A percentile compares a stretch with the other conserved stretches of the same genome.
These are phyloP conservation scores for Sebastes fasciatus DNA, from an alignment of 2,113 vertebrate genomes.

Conservation along the genomic window DNA sequence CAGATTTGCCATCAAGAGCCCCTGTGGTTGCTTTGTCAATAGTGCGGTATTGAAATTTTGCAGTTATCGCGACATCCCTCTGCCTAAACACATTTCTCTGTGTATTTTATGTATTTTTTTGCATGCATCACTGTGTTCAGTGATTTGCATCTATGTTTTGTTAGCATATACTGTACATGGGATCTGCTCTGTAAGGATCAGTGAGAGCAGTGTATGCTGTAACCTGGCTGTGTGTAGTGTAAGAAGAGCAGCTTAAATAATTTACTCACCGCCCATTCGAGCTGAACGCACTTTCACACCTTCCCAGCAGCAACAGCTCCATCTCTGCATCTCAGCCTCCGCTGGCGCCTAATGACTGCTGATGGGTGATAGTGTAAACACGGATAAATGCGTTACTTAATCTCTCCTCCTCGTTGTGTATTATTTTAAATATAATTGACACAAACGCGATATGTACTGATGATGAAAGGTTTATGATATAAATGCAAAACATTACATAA, in stretches of 20 bases:
- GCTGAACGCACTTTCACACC: conserved; percentile 67
- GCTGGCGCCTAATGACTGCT: conserved; percentile 3
- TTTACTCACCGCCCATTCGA: conserved; percentile 55
- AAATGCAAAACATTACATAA: conserved; percentile 50
- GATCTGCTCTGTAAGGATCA: conserved; percentile 24
- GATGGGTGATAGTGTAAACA: conserved; percentile 29
- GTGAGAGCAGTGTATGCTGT: conserved; percentile 9
- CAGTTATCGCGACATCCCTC: too few relatives aligned
- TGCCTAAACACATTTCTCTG: too few relatives aligned
- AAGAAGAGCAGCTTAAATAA: conserved; percentile 66
- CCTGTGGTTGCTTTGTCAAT: too few relatives aligned
- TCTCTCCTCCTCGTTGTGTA: not conserved
- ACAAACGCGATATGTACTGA: not conserved
- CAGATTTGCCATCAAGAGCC: too few relatives aligned
- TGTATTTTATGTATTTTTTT: not conserved
- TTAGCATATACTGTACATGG: not conserved
- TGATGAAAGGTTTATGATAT: conserved; percentile 39
- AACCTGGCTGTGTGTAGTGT: conserved; percentile 29
- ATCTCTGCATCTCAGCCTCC: conserved; percentile 21
- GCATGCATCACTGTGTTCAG: not conserved
- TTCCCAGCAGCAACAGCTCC: conserved; percentile 38
- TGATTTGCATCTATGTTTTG: not conserved
- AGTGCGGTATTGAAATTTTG: too few relatives aligned
- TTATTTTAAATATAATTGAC: conserved; percentile 32
- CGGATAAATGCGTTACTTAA: conserved; percentile 4